Conservation (phyloP, 2,888 invertebrate genomes). For the Xestia xanthographa region DNA sequence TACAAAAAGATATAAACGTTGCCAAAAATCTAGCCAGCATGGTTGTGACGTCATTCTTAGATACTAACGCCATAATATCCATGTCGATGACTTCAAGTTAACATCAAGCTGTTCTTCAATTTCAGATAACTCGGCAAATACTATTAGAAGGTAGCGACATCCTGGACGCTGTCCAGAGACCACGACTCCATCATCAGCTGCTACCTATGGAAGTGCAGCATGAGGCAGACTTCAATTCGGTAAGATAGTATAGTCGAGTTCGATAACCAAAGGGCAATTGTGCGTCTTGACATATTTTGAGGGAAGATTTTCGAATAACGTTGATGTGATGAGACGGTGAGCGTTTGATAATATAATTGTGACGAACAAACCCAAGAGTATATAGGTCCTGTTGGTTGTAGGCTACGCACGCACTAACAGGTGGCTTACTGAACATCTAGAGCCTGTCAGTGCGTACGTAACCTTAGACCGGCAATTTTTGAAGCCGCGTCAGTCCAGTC, state of each 20-base stretch:
- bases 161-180: conserved; percentile 92
- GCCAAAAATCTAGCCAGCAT: neutral
- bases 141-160: conserved; percentile 92
- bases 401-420: neutral
- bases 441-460: neutral
- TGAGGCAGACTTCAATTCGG: conserved; percentile 91
- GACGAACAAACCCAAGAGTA: neutral
- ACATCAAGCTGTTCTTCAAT: conserved; percentile 25
- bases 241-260: conserved; percentile 68
- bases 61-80: neutral
- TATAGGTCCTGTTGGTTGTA: neutral
- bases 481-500: neutral
- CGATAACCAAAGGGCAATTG: neutral
- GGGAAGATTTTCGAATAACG: neutral
- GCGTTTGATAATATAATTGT: neutral
- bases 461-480: neutral
- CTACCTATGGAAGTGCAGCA: conserved; percentile 93
- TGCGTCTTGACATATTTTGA: neutral
- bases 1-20: neutral
- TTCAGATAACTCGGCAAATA: conserved; percentile 92
- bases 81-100: neutral
- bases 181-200: conserved; percentile 96
- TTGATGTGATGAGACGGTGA: neutral
- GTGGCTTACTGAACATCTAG: neutral
- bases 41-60: neutral